Evolutionary conservation across 2,797 vertebrate species (phyloP), one percentile per base, ranked within the genome.

Genomic region (Anguilla obscura): DNA sequence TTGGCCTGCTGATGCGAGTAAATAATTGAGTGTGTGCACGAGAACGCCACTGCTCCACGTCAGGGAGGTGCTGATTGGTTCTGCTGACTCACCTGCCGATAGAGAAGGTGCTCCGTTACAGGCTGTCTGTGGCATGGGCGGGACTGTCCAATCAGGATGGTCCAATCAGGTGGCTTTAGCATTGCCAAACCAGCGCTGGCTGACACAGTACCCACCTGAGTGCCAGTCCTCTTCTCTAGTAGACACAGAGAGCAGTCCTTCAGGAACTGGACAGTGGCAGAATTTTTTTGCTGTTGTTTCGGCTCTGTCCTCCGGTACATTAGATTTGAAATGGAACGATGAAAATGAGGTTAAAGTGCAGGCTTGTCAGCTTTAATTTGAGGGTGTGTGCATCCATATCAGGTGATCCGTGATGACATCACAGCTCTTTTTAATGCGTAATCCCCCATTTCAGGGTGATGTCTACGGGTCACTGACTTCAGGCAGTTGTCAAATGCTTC

Each of bases 31-130:
- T 71, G 30, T 74, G 71, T 36, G 71, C 71, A 33, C 71, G 36
- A 30, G 14, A 30, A 71, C 66, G 1, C 6, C 33, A 80, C 33
- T 18, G 76, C 84, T 79, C 56, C 5, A 0, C 48, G 30, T 58
- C 54, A 36, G 21, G 52, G 54, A 63, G 30, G 16, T 8, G 3
- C 9, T 30, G 87, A 69, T 66, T 24, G 82, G 85, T 76, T 58
- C n/a, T 85, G 84, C 76, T 40, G 58, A 45, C 40, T 58, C 63
- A 76, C 79, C 71, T 45, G 45, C 83, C 40, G 40, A 33, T 54
- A 24, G 24, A 71, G 74, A 86, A 52, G n/a, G 85, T 54, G 79
- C 80, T 82, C 71, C 56, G 1, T 27, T 74, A 86, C 86, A 54
- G 66, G 21, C 30, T 4, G 45, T 40, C 8, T 52, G 14, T 36